Conservation (phyloP, 37 sponge, comb jelly and placozoan genomes). For the Aphrocallistes beatrix region DNA sequence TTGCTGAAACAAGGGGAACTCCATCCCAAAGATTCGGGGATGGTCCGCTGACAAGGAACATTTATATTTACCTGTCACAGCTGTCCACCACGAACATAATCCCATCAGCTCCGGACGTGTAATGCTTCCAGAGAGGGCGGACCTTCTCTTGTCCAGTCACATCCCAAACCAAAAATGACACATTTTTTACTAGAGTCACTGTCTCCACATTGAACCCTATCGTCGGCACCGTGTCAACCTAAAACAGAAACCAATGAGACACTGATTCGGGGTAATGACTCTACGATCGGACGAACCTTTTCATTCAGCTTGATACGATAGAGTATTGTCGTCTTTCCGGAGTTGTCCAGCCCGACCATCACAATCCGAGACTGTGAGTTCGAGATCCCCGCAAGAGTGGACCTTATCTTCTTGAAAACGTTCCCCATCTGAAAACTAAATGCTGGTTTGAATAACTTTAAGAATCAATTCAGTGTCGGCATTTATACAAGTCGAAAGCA, state of each 20-base stretch:
- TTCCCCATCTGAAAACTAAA: too few relatives aligned
- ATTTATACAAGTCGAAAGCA: too few relatives aligned
- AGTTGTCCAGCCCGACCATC: conserved; percentile 4
- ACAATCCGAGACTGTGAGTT: neutral
- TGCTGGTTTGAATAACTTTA: too few relatives aligned
- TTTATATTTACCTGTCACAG: conserved; percentile 11
- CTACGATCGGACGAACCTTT: neutral
- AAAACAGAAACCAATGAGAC: neutral
- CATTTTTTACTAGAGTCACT: conserved; percentile 11
- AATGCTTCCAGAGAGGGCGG: conserved; percentile 5
- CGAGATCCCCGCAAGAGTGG: neutral
- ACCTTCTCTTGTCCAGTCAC: conserved; percentile 17
- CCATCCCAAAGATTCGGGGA: too few relatives aligned
- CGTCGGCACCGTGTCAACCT: conserved; percentile 25
- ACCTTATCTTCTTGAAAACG: neutral
- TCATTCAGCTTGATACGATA: conserved; percentile 2
- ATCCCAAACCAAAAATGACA: neutral
- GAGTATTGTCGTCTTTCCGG: neutral
- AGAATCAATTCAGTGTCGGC: too few relatives aligned
- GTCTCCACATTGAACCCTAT: conserved; percentile 39
- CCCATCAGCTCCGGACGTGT: neutral
- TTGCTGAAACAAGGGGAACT: too few relatives aligned
- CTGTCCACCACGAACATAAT: conserved; percentile 12
- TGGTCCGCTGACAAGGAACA: too few relatives aligned
- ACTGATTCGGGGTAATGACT: too few relatives aligned